A percentile compares a stretch with the other conserved stretches of the same genome.
Conservation (phyloP, 2,113 vertebrate species). For the Abramis brama region DNA sequence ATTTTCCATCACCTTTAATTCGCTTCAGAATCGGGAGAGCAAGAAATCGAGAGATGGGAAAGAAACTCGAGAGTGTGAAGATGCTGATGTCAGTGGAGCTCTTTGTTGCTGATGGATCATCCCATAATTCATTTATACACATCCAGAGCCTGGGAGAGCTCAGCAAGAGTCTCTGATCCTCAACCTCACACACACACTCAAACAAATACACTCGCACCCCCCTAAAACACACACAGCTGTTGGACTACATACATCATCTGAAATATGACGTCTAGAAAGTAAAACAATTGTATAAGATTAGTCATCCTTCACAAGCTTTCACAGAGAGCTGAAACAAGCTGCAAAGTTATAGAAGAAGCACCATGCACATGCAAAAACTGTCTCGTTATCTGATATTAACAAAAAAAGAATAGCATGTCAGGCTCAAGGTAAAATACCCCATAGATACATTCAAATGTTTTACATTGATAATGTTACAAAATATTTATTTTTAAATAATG, state of each 20-base stretch:
- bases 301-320: conserved; percentile 32
- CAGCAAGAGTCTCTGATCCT: conserved; percentile 18
- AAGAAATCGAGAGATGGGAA: conserved; percentile 14
- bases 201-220: conserved; percentile 7
- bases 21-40: background rate
- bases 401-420: background rate
- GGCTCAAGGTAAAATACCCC: background rate
- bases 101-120: conserved; percentile 46
- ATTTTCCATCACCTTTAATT: background rate
- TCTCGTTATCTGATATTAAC: background rate
- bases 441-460: background rate
- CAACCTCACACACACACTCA: conserved; percentile 2
- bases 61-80: background rate
- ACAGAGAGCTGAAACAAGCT: background rate
- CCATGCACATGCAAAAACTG: background rate
- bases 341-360: background rate
- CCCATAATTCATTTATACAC: conserved; percentile 44
- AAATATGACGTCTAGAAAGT: conserved; percentile 32
- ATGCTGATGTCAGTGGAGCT: conserved; percentile 24
- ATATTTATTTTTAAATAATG: too few relatives aligned
- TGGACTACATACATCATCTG: conserved; percentile 12
- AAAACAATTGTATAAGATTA: conserved; percentile 28
- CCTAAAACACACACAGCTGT: conserved; percentile 43
- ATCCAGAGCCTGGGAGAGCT: background rate
- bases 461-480: too few relatives aligned